Evolutionary conservation across 2,797 vertebrate genomes (phyloP).

Genomic region (Onychomys torridus): DNA sequence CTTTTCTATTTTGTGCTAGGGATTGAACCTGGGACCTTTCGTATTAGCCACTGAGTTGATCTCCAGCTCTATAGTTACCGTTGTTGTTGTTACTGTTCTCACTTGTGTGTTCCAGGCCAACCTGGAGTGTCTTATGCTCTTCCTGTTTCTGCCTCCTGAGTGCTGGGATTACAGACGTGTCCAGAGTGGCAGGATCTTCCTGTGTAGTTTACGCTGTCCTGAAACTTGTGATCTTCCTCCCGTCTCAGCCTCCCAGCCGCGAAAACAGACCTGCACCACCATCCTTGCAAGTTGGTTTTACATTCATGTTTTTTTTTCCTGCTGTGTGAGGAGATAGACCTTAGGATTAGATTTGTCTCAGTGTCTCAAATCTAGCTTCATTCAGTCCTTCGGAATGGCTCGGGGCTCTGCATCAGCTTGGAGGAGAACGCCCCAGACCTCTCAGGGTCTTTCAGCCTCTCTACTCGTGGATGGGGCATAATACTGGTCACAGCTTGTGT

Average conservation of each 20-base stretch:
- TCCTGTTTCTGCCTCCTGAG: not conserved
- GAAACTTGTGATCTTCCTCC: not conserved
- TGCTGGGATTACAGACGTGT: not conserved
- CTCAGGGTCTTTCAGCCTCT: not conserved
- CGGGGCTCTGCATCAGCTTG: accelerated
- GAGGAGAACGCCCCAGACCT: not conserved
- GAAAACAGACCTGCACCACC: not conserved
- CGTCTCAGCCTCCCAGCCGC: not conserved
- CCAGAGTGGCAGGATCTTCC: not conserved
- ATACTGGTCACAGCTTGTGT: accelerated
- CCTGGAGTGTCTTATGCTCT: not conserved
- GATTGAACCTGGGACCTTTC: no score
- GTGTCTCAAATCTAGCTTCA: not conserved
- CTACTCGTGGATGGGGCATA: accelerated
- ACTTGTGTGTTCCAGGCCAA: not conserved
- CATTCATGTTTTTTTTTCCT: not conserved
- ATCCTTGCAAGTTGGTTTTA: not conserved
- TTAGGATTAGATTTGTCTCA: not conserved
- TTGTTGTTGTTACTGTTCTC: not conserved
- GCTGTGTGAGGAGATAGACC: not conserved
- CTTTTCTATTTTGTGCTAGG: not conserved
- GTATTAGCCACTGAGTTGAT: not conserved
- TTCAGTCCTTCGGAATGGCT: not conserved
- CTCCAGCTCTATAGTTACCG: not conserved
- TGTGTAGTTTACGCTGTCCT: not conserved